A percentile compares a stretch with the other conserved stretches of the same genome.
phyloP scores from a whole-genome alignment of 2,888 invertebrate species.

The Euplexia lucipara region DNA sequence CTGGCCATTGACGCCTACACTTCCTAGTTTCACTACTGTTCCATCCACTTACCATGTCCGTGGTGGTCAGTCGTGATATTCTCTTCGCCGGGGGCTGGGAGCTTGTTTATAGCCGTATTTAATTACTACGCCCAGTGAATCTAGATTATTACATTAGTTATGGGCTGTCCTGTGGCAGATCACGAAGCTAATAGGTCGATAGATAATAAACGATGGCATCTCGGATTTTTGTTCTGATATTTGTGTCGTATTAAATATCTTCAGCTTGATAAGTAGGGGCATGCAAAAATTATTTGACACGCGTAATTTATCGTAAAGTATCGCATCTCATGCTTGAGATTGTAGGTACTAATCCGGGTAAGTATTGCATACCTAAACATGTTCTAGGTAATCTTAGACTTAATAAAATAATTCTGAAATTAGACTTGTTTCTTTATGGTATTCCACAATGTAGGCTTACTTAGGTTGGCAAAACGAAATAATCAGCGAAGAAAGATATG shows the following conservation, averaged over 20 bases:
- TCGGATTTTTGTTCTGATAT: constrained; percentile 41
- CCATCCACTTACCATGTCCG: not conserved
- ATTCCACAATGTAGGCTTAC: no score
- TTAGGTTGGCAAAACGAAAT: no score
- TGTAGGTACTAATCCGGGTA: no score
- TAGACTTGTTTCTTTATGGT: no score
- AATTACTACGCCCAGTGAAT: constrained; percentile 63
- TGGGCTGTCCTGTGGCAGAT: constrained; percentile 57
- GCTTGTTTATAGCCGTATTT: constrained; percentile 65
- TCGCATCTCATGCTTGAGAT: no score
- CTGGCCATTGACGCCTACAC: not conserved
- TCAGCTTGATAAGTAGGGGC: not conserved
- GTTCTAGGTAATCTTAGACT: no score
- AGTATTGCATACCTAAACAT: no score
- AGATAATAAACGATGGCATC: constrained; percentile 50
- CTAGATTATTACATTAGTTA: constrained; percentile 67
- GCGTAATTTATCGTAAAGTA: no score
- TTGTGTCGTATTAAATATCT: constrained; percentile 20
- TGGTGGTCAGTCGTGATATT: constrained; percentile 47
- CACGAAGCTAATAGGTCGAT: constrained; percentile 59
- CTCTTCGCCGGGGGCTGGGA: constrained; percentile 50
- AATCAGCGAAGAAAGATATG: no score
- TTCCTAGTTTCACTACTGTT: constrained; percentile 28
- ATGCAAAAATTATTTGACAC: not conserved
- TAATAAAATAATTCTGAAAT: no score